These are phyloP conservation scores for Propithecus coquereli DNA, from an alignment of 2,113 vertebrate genomes.

Conservation along the genomic window DNA sequence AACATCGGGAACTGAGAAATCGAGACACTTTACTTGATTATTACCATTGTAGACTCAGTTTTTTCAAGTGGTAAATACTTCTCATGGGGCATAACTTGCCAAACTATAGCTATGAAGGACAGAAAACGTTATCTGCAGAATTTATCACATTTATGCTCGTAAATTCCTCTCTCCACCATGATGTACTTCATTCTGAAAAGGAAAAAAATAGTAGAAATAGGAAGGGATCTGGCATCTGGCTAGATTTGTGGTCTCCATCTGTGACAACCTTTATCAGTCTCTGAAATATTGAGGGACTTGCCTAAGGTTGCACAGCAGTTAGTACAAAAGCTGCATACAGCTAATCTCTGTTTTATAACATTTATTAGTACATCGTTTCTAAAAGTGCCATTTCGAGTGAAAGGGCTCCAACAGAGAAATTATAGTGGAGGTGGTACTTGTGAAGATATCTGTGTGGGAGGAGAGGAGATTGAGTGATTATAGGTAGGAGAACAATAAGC, in stretches of 20 bases:
- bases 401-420: background rate
- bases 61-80: background rate
- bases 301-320: background rate
- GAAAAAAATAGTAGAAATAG: background rate
- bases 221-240: background rate
- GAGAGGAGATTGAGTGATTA: background rate
- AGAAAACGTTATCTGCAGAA: background rate
- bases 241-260: background rate
- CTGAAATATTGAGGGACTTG: background rate
- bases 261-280: background rate
- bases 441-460: background rate
- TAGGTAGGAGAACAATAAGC: background rate
- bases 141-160: background rate
- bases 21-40: background rate
- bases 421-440: background rate
- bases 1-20: background rate
- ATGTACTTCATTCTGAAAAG: background rate
- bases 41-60: background rate
- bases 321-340: background rate
- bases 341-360: background rate
- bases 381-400: background rate
- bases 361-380: constrained; percentile 12
- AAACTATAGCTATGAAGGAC: background rate
- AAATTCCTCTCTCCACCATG: background rate
- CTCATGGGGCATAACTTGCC: background rate